Conservation (phyloP, 2,113 vertebrate genomes). For the Tragelaphus strepsiceros region DNA sequence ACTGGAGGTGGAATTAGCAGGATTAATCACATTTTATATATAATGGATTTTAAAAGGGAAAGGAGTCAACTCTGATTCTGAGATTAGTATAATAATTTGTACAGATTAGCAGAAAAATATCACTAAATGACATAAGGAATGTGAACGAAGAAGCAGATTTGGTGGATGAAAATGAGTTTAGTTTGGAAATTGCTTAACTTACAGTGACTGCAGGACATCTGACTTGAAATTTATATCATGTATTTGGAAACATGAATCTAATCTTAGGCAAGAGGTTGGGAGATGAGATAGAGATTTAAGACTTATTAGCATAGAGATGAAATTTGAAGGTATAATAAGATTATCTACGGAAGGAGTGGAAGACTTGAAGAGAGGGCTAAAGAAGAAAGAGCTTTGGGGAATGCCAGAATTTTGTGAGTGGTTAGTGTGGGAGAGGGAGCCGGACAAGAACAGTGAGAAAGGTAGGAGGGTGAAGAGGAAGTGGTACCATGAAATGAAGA, state of each 20-base stretch:
- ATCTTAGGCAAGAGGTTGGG: not conserved
- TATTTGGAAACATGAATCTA: slow-evolving; percentile 7
- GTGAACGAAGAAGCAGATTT: slow-evolving; percentile 11
- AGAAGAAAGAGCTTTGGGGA: not conserved
- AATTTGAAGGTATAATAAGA: not conserved
- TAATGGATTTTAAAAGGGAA: not conserved
- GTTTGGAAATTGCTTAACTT: not conserved
- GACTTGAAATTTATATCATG: not conserved
- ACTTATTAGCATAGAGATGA: slow-evolving; percentile 9
- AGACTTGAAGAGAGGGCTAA: not conserved
- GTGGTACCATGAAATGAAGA: not conserved
- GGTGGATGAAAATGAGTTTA: not conserved
- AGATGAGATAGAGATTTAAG: not conserved
- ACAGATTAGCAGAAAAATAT: not conserved
- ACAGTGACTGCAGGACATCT: not conserved
- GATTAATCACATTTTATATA: not conserved
- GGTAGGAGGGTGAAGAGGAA: not conserved
- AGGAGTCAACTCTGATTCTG: not conserved
- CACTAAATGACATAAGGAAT: not conserved
- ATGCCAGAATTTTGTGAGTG: not conserved
- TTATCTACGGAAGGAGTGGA: not conserved
- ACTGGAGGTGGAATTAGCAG: not conserved
- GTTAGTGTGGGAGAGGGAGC: not conserved
- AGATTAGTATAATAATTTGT: not conserved
- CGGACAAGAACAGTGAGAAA: not conserved